Evolutionary conservation across 92 coral and sea anemone genomes (phyloP).

Genomic region (Epizoanthus illoricatus): DNA sequence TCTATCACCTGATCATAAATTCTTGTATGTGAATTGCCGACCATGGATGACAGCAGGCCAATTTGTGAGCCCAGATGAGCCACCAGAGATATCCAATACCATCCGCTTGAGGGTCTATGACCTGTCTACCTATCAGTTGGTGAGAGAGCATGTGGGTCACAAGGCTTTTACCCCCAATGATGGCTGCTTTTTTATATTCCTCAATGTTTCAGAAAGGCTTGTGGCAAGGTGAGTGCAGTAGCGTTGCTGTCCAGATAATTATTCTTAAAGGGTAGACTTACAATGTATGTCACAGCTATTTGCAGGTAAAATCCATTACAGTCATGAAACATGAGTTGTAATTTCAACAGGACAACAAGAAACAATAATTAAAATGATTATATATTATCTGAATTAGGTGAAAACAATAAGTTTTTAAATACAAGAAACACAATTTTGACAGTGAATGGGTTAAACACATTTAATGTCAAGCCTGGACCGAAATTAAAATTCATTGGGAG

Average conservation of each 20-base stretch:
- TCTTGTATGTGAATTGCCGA: slow-evolving; percentile 84
- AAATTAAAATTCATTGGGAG: too few species aligned
- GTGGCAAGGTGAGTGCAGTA: slow-evolving; percentile 73
- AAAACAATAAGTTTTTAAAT: too few species aligned
- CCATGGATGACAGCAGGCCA: slow-evolving; percentile 55
- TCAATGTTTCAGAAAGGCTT: slow-evolving; percentile 68
- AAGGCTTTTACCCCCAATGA: slow-evolving; percentile 82
- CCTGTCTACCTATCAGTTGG: slow-evolving; percentile 58
- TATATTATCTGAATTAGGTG: too few species aligned
- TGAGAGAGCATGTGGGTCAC: slow-evolving; percentile 73
- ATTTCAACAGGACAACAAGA: too few species aligned
- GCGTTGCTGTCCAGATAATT: not conserved
- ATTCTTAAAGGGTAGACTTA: too few species aligned
- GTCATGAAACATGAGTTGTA: too few species aligned
- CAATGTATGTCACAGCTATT: too few species aligned
- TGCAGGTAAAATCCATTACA: too few species aligned
- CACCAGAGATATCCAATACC: slow-evolving; percentile 67
- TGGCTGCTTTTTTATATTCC: slow-evolving; percentile 81
- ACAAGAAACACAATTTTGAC: too few species aligned
- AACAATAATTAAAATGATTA: too few species aligned
- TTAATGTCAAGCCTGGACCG: too few species aligned
- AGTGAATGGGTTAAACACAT: too few species aligned
- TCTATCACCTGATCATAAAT: slow-evolving; percentile 69
- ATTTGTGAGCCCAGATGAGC: slow-evolving; percentile 31
- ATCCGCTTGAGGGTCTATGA: slow-evolving; percentile 73